These are phyloP conservation scores for Leptura quadrifasciata DNA, from an alignment of 2,888 invertebrate species.

Conservation along the genomic window DNA sequence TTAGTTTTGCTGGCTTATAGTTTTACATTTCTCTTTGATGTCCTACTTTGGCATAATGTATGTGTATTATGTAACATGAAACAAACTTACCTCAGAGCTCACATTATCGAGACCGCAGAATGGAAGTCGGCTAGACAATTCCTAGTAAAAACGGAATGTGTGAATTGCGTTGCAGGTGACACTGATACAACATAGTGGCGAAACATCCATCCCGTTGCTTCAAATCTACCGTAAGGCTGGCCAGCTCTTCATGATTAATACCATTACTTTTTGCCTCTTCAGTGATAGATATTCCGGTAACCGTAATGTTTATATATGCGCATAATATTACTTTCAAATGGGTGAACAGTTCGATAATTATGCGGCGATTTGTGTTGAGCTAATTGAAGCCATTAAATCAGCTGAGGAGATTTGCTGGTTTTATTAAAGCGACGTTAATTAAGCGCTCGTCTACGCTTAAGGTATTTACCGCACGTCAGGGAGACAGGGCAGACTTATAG, in stretches of 20 bases:
- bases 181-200: constrained; percentile 25
- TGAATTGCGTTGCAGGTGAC: constrained; percentile 38
- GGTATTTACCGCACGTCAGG: constrained; percentile 4
- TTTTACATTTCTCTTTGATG: neutral
- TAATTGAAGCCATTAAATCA: constrained; percentile 28
- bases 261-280: constrained; percentile 11
- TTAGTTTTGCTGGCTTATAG: too few species aligned
- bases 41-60: neutral
- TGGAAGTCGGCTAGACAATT: constrained; percentile 25
- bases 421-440: constrained; percentile 17
- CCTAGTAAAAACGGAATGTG: constrained; percentile 45
- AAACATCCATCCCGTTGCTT: constrained; percentile 32
- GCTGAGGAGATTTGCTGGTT: constrained; percentile 1
- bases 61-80: neutral
- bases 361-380: constrained; percentile 16
- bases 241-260: constrained; percentile 35
- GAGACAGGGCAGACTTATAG: neutral
- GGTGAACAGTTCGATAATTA: constrained; percentile 15
- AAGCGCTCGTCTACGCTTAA: constrained; percentile 6
- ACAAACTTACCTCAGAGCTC: neutral
- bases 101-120: neutral
- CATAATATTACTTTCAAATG: constrained; percentile 8
- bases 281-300: constrained; percentile 7
- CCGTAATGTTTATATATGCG: constrained; percentile 4
- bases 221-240: constrained; percentile 43